A percentile compares a stretch with the other conserved stretches of the same genome.
These are phyloP conservation scores for Pitta sordida DNA, from an alignment of 2,113 vertebrate genomes.

Conservation along the genomic window DNA sequence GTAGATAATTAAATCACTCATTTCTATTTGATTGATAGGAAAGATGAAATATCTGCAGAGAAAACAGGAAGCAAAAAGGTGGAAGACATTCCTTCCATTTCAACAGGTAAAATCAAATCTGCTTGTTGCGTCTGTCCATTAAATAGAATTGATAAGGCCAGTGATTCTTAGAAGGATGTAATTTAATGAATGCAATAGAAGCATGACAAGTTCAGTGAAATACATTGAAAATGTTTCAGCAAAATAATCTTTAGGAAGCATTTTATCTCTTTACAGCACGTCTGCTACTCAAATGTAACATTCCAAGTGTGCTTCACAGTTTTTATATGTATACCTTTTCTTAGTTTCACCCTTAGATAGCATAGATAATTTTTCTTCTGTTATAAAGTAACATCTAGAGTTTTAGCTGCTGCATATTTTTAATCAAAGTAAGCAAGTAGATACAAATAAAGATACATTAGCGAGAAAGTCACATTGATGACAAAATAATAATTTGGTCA, in stretches of 20 bases:
- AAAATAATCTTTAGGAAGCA: background rate
- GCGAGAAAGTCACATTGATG: background rate
- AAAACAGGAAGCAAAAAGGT: slow-evolving; percentile 39
- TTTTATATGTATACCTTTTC: background rate
- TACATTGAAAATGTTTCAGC: background rate
- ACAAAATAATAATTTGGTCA: background rate
- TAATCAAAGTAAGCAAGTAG: background rate
- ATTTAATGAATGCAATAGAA: background rate
- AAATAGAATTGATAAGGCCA: background rate
- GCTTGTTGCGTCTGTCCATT: background rate
- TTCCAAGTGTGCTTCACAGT: background rate
- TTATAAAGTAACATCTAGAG: background rate
- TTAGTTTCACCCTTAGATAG: background rate
- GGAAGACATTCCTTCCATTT: slow-evolving; percentile 8
- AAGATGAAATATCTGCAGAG: slow-evolving; percentile 59
- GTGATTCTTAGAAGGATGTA: background rate
- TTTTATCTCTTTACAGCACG: background rate
- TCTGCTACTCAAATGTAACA: background rate
- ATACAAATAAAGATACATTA: background rate
- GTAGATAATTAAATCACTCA: background rate
- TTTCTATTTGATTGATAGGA: slow-evolving; percentile 60
- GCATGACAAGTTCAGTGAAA: background rate
- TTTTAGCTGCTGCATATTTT: background rate
- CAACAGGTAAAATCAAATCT: slow-evolving; percentile 60
- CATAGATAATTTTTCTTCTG: background rate